Conservation (phyloP, 2,113 vertebrate species). For the Aptenodytes patagonicus region DNA sequence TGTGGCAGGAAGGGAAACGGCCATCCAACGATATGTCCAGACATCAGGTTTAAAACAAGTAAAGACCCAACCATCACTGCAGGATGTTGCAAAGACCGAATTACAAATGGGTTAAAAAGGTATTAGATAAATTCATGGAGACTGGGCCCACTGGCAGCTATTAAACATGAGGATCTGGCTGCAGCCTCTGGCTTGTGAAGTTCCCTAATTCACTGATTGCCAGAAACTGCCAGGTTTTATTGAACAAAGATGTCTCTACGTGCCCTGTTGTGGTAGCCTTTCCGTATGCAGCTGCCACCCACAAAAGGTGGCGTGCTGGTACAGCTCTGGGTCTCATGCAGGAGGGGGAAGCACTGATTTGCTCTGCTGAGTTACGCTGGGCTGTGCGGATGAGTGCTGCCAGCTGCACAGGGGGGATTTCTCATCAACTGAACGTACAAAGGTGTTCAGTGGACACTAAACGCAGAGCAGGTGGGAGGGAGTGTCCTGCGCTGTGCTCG, state of each 20-base stretch:
- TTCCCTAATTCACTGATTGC: not conserved
- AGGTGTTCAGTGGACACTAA: not conserved
- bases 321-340: not conserved
- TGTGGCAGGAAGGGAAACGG: not conserved
- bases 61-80: not conserved
- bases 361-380: not conserved
- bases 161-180: not conserved
- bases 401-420: not conserved
- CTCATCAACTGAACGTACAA: not conserved
- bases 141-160: not conserved
- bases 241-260: accelerated
- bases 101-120: not conserved
- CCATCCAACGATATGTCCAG: not conserved
- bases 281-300: not conserved
- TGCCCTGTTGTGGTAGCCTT: not conserved
- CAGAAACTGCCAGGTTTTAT: not conserved
- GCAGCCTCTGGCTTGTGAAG: not conserved
- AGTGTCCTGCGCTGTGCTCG: accelerated
- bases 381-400: not conserved
- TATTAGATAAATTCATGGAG: not conserved
- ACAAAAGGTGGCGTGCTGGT: not conserved
- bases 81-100: not conserved
- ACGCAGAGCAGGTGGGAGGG: not conserved
- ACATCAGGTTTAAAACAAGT: not conserved
- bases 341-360: accelerated